Evolutionary conservation across 2,113 vertebrate genomes (phyloP), one percentile per base, ranked within the genome.

Genomic region (Hemicordylus capensis): DNA sequence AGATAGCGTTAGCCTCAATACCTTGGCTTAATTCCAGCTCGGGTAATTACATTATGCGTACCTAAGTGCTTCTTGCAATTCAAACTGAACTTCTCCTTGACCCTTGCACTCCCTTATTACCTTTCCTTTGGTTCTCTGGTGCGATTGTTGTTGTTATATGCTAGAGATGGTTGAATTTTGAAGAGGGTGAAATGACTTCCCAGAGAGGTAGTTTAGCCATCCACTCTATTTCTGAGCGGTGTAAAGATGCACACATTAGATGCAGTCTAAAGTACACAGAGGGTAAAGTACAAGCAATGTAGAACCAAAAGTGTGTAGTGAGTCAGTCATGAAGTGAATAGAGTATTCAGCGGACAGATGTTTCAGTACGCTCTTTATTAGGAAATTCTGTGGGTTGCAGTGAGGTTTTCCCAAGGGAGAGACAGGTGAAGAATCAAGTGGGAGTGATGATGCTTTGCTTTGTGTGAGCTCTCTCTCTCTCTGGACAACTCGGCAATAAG

Each of bases 21-120:
- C 91, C 81, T 93, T 94, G 92, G 92, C 84, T 84, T 87, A 89
- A 94, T 93, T 94, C 93, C 94, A 94, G 85, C 85, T 77, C 87
- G 88, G 64, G 89, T 95, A 95, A 95, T 94, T 94, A 88, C 0
- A 42, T 91, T 89, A 87, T 94, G 86, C 87, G 87, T 94, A 94
- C 86, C 94, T 93, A 88, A 92, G 93, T 90, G 91, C 90, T 88
- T 89, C 72, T 84, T 89, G 14, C 72, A 93, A n/a, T 89, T 90
- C 91, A 83, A 88, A 48, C 85, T 87, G 74, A 85, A 76, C 88
- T 81, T 80, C 64, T 44, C 44, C 28, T 54, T 80, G 22, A 48
- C 31, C n/a, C 9, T 83, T 80, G 9, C 22, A 34, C 44, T 66
- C 20, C 8, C 34, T 14, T 56, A 11, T 6, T 12, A 56, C 17